Conservation (phyloP, 1,140 invertebrate genomes). For the Drosophila erecta region DNA sequence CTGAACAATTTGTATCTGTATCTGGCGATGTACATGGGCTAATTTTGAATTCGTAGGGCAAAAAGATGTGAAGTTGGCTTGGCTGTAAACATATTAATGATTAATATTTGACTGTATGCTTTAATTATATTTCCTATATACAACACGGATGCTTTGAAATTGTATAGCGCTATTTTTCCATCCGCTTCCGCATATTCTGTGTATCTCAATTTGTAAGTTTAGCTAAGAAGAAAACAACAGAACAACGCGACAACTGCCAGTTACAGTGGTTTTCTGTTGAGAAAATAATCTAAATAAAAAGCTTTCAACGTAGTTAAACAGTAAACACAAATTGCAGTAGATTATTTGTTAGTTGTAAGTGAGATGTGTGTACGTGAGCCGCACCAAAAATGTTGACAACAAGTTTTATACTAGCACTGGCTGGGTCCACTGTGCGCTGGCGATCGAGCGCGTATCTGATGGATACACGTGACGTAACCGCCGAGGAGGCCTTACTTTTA, state of each 20-base stretch:
- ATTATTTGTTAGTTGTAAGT: no score
- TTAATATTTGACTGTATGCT: not conserved
- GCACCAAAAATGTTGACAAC: not conserved
- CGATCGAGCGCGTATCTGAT: slow-evolving; percentile 46
- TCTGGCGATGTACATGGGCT: not conserved
- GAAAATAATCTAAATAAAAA: no score
- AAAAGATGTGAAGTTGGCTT: not conserved
- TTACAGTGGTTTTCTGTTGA: not conserved
- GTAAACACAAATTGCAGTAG: no score
- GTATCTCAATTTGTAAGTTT: slow-evolving; percentile 37
- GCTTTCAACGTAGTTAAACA: no score
- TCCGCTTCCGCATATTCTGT: not conserved
- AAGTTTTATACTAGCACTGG: no score
- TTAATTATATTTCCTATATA: no score
- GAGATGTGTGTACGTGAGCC: no score
- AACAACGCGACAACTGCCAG: not conserved
- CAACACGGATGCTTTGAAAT: no score
- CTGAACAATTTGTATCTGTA: slow-evolving; percentile 1
- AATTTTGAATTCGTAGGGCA: not conserved
- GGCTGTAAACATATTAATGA: not conserved
- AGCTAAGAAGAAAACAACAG: slow-evolving; percentile 10
- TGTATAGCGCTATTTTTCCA: not conserved
- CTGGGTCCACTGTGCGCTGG: slow-evolving; percentile 1
- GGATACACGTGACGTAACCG: slow-evolving; percentile 58
- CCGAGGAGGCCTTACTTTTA: slow-evolving; percentile 47